Percentiles rank a stretch among this genome's conserved stretches.
Conservation (phyloP, 2,888 invertebrate species). For the Diplolepis rosae region DNA sequence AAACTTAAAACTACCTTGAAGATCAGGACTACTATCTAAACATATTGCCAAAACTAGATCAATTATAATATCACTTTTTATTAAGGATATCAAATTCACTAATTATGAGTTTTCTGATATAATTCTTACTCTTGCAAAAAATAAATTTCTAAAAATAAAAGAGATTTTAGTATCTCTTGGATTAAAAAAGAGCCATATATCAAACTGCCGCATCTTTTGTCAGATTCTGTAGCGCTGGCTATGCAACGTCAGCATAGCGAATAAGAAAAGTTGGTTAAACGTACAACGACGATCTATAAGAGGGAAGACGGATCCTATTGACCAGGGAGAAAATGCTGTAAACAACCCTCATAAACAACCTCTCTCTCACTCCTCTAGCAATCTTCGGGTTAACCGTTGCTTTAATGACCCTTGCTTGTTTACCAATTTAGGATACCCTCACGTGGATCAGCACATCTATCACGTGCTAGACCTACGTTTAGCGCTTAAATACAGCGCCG, state of each 20-base stretch:
- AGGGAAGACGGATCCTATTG: conserved; percentile 58
- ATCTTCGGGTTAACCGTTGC: conserved; percentile 66
- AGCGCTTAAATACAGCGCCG: background rate
- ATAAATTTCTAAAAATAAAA: background rate
- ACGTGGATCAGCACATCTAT: conserved; percentile 25
- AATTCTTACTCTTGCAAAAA: background rate
- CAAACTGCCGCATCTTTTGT: conserved; percentile 49
- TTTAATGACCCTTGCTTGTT: conserved; percentile 68
- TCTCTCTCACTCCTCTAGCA: conserved; percentile 55
- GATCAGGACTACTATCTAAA: too few species aligned
- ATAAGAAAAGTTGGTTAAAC: conserved; percentile 55
- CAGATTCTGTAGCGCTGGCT: conserved; percentile 52
- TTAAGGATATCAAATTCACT: background rate
- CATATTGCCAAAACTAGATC: too few species aligned
- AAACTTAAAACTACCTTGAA: too few species aligned
- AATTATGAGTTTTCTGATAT: background rate
- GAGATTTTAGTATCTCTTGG: conserved; percentile 21
- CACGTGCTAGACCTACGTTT: too few species aligned
- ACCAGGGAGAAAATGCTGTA: conserved; percentile 60
- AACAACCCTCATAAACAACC: conserved; percentile 68
- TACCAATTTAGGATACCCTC: conserved; percentile 64
- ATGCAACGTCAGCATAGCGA: conserved; percentile 62
- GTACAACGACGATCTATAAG: conserved; percentile 52
- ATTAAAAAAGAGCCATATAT: conserved; percentile 36
- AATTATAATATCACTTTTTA: background rate